Conservation (phyloP, 64 coral and sea anemone genomes). For the Orbicella faveolata region DNA sequence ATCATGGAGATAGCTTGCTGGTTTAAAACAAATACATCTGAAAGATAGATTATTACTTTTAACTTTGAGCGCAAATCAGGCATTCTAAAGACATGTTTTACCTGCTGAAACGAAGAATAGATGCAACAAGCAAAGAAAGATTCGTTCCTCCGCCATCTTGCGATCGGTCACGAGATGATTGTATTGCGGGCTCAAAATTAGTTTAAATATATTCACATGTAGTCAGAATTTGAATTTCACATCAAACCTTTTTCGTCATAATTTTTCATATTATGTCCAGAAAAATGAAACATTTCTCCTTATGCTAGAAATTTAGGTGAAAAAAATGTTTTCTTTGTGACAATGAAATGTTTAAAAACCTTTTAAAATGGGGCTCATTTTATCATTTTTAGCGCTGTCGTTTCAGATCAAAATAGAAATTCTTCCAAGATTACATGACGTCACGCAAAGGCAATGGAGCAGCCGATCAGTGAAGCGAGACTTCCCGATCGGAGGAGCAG, state of each 20-base stretch:
- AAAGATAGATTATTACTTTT: neutral
- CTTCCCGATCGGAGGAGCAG: neutral
- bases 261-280: neutral
- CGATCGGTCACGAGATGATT: conserved; percentile 27
- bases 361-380: neutral
- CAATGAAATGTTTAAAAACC: neutral
- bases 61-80: neutral
- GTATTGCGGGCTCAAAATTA: conserved; percentile 18
- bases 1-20: neutral
- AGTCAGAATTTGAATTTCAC: neutral
- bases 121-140: neutral
- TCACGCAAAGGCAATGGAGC: conserved; percentile 16
- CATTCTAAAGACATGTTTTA: neutral
- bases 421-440: conserved; percentile 48
- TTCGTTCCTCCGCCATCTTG: conserved; percentile 16
- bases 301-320: too few relatives aligned
- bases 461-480: conserved; percentile 4
- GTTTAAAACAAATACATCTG: neutral
- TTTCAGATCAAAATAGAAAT: conserved; percentile 1
- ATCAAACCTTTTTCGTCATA: neutral
- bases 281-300: neutral
- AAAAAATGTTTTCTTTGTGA: neutral
- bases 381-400: too few relatives aligned
- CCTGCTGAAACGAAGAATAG: conserved; percentile 24
- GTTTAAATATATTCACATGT: neutral